Base-by-base conservation (phyloP, 2,113 vertebrate species). In the Eupsittula cactorum region DNA sequence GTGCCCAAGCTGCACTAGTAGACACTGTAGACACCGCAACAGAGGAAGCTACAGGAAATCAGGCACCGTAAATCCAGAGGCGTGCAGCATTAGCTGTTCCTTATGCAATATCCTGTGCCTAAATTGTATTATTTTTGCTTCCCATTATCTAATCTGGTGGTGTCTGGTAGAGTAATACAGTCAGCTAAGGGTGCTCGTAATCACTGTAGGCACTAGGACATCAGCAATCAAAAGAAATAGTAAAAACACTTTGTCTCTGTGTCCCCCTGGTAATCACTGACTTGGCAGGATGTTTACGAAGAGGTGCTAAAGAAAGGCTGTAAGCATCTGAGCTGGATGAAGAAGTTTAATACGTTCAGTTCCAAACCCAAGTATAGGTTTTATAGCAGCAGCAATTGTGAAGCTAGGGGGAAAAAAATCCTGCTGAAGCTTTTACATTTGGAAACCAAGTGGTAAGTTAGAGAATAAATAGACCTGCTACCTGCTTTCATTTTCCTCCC, bases 61-160 rank as follows among this genome's bases (percentile, higher is more conserved):
- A 76, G 74, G 81, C 77, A 62, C 84, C 52, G 69, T 89, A 92
- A 91, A 92, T 89, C 89, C 47, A 71, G 89, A 91, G 65, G 70
- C 18, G 0, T 8, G 25, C 69, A 71, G 74, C 82, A 42, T 94
- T 90, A 88, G 68, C 77, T 60, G 57, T 35, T 91, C 69, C 52
- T 93, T 89, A 79, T 92, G 93, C 80, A 96, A 93, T 90, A 91
- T 91, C 92, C 93, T 94, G 77, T 82, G 82, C 71, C 60, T 95
- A 75, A 94, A 88, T 63, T 42, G 76, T 88, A 84, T 94, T 93
- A 80, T 67, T 94, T 95, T 88, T 92, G 68, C 80, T 88, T 90
- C 47, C 35, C 47, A 17, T 94, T 67, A 82, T 69, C 80, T 92
- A 86, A 92, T 59, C 80, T 46, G 41, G 57, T 73, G 37, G 44